Conservation (phyloP, 2,888 invertebrate species). For the Dynastes maya region DNA sequence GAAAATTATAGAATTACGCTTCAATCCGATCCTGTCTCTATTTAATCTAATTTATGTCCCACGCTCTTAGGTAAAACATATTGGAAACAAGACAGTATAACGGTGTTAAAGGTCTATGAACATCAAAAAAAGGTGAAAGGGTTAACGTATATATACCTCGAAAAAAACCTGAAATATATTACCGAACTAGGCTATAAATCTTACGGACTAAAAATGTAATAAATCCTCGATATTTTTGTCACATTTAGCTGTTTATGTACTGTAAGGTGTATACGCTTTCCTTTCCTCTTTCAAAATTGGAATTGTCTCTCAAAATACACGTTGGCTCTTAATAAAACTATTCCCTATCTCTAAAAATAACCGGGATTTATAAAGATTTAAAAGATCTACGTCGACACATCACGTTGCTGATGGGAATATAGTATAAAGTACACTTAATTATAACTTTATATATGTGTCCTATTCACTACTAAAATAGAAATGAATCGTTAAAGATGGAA, state of each 20-base stretch:
- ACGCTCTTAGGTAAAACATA: slow-evolving; percentile 7
- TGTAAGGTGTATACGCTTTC: too few species aligned
- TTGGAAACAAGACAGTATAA: slow-evolving; percentile 16
- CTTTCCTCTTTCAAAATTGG: too few species aligned
- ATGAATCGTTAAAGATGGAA: neutral
- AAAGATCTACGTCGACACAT: too few species aligned
- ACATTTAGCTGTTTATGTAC: neutral
- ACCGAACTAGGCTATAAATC: slow-evolving; percentile 11
- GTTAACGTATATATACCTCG: neutral
- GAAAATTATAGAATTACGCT: neutral
- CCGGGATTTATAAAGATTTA: too few species aligned
- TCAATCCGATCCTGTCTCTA: slow-evolving; percentile 3
- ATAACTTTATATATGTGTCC: too few species aligned
- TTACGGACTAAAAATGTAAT: slow-evolving; percentile 7
- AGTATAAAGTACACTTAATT: too few species aligned
- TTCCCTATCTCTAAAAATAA: too few species aligned
- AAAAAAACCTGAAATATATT: neutral
- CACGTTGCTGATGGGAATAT: too few species aligned
- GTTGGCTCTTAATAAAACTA: too few species aligned
- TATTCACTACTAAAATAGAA: neutral
- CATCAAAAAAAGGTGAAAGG: neutral
- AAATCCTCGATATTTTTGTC: slow-evolving; percentile 18
- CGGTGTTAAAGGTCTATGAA: slow-evolving; percentile 8
- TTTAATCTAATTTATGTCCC: slow-evolving; percentile 20
- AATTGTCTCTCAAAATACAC: too few species aligned